Evolutionary conservation across 1,140 invertebrate genomes (phyloP).

Genomic region (Oncopeltus fasciatus): DNA sequence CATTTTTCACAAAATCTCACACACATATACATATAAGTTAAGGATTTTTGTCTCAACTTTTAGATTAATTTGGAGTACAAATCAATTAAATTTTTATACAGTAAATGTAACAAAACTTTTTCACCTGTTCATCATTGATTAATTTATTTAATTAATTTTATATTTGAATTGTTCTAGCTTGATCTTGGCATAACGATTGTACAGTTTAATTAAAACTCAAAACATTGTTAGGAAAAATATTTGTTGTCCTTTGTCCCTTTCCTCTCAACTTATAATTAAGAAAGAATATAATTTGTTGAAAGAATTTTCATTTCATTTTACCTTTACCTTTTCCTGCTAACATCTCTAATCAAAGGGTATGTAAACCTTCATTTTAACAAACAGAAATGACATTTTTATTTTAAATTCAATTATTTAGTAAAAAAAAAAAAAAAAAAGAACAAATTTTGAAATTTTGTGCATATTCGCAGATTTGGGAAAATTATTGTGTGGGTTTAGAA

Average conservation of each 20-base stretch:
- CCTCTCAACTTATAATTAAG: conserved; percentile 1
- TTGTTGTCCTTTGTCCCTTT: background rate
- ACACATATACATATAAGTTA: background rate
- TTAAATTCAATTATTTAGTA: too few relatives aligned
- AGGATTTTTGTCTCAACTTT: background rate
- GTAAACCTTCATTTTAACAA: too few relatives aligned
- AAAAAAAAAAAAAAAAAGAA: too few relatives aligned
- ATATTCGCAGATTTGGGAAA: too few relatives aligned
- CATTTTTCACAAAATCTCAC: background rate
- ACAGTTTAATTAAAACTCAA: background rate
- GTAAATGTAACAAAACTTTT: background rate
- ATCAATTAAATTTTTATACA: background rate
- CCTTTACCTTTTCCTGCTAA: background rate
- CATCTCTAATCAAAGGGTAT: too few relatives aligned
- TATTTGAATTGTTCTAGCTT: background rate
- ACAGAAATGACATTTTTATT: too few relatives aligned
- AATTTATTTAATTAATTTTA: background rate
- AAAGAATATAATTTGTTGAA: conserved; percentile 12
- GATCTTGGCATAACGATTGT: background rate
- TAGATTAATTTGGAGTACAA: background rate
- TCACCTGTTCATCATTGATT: background rate
- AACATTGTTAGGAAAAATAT: background rate
- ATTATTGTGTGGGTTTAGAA: too few relatives aligned
- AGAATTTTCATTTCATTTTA: background rate
- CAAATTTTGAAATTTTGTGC: too few relatives aligned